Evolutionary conservation across 2,797 vertebrate species (phyloP).

Genomic region (Anabacerthia variegaticeps): DNA sequence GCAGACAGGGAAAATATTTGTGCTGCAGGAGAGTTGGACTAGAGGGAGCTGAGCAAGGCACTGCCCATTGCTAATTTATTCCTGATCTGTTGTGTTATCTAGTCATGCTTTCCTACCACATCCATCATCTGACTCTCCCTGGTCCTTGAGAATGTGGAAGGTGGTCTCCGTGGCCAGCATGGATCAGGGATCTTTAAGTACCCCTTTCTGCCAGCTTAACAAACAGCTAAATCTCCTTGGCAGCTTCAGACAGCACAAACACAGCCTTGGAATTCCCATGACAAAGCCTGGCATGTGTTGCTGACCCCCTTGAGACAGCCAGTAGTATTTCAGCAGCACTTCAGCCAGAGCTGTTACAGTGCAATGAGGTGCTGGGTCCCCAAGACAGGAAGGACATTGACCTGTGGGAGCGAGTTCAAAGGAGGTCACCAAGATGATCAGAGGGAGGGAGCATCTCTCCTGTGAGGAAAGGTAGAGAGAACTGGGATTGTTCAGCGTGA

Average conservation of each 20-base stretch:
- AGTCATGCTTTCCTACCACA: background rate
- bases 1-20: background rate
- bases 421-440: background rate
- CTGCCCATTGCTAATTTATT: background rate
- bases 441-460: background rate
- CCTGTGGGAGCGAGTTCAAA: background rate
- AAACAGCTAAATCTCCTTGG: background rate
- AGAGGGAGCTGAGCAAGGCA: background rate
- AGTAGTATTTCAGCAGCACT: background rate
- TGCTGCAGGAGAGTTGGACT: background rate
- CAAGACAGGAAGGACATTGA: background rate
- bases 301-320: background rate
- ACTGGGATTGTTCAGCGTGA: background rate
- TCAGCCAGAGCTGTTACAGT: accelerated
- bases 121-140: background rate
- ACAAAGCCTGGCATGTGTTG: accelerated
- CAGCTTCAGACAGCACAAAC: background rate
- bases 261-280: background rate
- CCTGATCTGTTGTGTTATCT: background rate
- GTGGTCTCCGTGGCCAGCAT: accelerated
- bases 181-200: background rate
- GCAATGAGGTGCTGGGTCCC: background rate
- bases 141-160: background rate
- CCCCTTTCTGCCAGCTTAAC: background rate
- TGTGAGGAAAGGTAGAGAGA: background rate